Percentiles rank a stretch among this genome's conserved stretches.
These are phyloP conservation scores for Empidonax traillii DNA, from an alignment of 2,113 vertebrate species.

Conservation along the genomic window DNA sequence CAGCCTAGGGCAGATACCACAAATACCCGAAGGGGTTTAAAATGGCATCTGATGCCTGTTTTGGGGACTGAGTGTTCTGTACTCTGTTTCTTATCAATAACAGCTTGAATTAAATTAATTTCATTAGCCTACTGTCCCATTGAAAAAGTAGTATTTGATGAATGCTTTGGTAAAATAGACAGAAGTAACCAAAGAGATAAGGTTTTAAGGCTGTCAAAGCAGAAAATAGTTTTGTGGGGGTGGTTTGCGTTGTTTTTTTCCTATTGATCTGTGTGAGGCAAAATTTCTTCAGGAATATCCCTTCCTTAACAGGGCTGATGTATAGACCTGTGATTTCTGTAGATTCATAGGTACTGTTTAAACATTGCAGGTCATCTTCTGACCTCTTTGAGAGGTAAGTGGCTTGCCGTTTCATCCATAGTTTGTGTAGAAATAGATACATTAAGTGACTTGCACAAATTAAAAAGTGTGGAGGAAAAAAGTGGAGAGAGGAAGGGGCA, in stretches of 20 bases:
- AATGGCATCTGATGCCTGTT: background rate
- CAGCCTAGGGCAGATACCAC: background rate
- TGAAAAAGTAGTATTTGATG: background rate
- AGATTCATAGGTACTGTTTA: background rate
- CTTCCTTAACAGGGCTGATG: background rate
- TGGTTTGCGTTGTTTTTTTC: accelerated
- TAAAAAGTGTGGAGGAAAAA: background rate
- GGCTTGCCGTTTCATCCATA: background rate
- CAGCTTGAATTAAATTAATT: background rate
- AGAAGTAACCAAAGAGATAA: background rate
- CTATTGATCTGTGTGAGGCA: background rate
- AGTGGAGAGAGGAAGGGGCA: background rate
- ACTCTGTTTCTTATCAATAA: background rate
- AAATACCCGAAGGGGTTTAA: constrained; percentile 6
- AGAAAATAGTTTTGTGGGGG: background rate
- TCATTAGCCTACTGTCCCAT: background rate
- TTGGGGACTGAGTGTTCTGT: constrained; percentile 23
- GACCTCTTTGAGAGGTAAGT: background rate
- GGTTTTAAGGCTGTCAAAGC: background rate
- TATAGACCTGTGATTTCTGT: background rate
- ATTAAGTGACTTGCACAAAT: background rate
- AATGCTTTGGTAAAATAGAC: background rate
- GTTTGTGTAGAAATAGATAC: background rate
- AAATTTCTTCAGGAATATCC: background rate
- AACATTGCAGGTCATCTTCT: background rate